These are phyloP conservation scores for Agapornis roseicollis DNA, from an alignment of 2,113 vertebrate species.

Conservation along the genomic window DNA sequence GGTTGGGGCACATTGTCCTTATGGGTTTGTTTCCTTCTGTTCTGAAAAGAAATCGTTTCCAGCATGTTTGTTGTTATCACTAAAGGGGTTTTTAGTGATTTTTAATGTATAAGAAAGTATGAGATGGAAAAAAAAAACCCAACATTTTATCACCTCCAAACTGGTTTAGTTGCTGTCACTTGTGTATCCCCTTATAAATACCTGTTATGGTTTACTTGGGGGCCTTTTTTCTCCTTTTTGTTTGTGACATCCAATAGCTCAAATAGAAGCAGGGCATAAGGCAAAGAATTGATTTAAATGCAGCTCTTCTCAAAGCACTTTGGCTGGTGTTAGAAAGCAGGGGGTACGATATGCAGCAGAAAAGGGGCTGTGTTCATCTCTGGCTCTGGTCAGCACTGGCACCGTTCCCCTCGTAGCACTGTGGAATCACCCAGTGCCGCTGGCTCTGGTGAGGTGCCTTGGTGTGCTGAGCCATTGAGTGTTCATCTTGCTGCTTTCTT, in stretches of 20 bases:
- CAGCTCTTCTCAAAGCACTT: background rate
- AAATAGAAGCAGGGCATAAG: background rate
- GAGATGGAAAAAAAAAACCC: background rate
- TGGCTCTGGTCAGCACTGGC: background rate
- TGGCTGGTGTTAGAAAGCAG: background rate
- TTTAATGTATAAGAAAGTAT: background rate
- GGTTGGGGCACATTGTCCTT: background rate
- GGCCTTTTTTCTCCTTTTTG: background rate
- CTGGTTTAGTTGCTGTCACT: background rate
- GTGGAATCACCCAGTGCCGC: background rate
- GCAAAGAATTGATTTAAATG: background rate
- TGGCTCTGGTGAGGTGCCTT: background rate
- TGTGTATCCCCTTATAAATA: background rate
- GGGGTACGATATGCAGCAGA: background rate
- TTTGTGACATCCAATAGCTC: background rate
- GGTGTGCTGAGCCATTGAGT: background rate
- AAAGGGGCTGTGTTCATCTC: background rate
- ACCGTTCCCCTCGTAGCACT: background rate
- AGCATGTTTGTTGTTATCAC: background rate
- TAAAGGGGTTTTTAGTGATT: background rate
- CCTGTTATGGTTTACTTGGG: background rate
- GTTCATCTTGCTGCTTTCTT: background rate
- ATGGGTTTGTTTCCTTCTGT: background rate
- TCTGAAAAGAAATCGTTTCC: background rate
- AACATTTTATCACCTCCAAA: background rate